phyloP scores from a whole-genome alignment of 1,140 invertebrate species.

The Lepidurus apus region DNA sequence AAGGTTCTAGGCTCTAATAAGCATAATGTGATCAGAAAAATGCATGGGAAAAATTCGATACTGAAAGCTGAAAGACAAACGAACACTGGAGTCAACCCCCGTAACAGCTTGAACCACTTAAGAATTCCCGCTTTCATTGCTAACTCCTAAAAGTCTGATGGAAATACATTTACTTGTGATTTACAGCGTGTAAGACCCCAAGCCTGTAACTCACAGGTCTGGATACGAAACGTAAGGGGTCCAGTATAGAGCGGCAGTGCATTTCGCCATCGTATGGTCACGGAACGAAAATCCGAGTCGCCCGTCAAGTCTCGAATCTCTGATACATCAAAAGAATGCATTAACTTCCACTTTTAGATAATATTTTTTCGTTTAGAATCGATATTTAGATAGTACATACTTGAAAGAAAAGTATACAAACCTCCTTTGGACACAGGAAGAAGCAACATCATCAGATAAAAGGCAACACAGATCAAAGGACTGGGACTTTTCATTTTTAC shows the following conservation, averaged over 20 bases:
- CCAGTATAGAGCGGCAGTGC: neutral
- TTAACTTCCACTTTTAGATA: neutral
- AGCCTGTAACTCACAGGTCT: neutral
- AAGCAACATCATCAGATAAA: too few relatives aligned
- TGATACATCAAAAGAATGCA: neutral
- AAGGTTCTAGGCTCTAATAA: neutral
- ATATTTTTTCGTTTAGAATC: too few relatives aligned
- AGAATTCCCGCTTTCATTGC: neutral
- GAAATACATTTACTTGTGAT: neutral
- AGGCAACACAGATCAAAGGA: too few relatives aligned
- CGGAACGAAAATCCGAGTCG: neutral
- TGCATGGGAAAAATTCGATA: neutral
- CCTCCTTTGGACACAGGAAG: too few relatives aligned
- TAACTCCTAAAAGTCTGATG: neutral
- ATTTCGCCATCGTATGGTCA: neutral
- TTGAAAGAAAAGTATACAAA: too few relatives aligned
- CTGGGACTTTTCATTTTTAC: too few relatives aligned
- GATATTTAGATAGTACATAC: too few relatives aligned
- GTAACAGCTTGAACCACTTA: neutral
- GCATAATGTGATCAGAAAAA: neutral
- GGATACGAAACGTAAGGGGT: neutral
- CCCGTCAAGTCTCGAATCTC: neutral
- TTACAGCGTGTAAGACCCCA: neutral
- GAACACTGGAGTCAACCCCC: too few relatives aligned
- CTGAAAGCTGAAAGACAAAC: too few relatives aligned